Base-by-base conservation (phyloP, 2,797 vertebrate genomes). In the Ispidina lecontei region DNA sequence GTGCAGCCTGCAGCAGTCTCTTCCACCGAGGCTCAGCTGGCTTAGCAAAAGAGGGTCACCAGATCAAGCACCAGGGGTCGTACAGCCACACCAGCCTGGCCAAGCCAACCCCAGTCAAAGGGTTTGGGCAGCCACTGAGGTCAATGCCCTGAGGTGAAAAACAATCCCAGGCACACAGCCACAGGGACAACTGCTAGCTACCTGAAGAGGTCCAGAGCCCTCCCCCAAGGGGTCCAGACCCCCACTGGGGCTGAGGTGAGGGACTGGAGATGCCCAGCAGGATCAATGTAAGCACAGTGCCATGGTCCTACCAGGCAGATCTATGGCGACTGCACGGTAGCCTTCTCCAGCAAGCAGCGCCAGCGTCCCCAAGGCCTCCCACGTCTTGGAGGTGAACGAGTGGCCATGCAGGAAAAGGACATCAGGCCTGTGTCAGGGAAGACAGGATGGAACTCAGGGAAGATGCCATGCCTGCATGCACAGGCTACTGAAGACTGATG, bases 321-420 rank as follows among this genome's bases (percentile, higher is more conserved):
- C 99, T 96, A 99, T 97, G 3, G 99, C 99, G 10, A 99, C 94
- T 0, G 98, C 98, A 63, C 98, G 98, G 95, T 99, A 98, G 67
- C 99, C 99, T 75, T 98, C 98, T 41, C 97, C 96, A 0, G 99
- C 98, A 14, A 99, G 97, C 37, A 99, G 95, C 3, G 98, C 96
- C 96, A 99, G 98, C 0, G 99, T 99, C n/a, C 99, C 99, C 69
- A 99, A 95, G 75, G 98, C 98, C 83, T 99, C 99, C 99, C 99
- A 99, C 0, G 98, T 99, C 96, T 97, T 98, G 18, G 99, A 99
- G 68, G 97, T 98, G 97, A 99, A 99, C 7, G 99, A 98, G 93
- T 98, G 99, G 41, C 99, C 99, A 4, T 99, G 99, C 55, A 99
- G 98, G 80, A 99, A 96, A 33, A 99, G 97, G 77, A 99, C 98